phyloP scores from a whole-genome alignment of 2,113 vertebrate species.

The Chaenocephalus aceratus region DNA sequence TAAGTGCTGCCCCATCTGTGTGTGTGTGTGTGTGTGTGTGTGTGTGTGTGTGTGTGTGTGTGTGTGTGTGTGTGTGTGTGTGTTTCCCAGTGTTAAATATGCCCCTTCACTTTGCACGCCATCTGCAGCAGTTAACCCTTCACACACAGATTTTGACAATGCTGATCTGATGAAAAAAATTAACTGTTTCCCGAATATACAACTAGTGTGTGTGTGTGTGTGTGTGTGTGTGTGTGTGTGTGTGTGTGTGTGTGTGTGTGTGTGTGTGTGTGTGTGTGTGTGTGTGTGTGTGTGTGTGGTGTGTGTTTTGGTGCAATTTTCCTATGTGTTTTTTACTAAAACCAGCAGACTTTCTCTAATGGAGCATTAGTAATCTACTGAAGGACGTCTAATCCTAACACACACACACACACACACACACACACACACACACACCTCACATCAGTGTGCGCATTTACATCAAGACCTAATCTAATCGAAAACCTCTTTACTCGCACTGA shows the following conservation, averaged over 20 bases:
- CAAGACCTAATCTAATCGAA: conserved; percentile 67
- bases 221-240: neutral
- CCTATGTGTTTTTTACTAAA: neutral
- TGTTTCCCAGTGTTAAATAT: conserved; percentile 12
- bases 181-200: too few species aligned
- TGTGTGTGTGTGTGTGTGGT: neutral
- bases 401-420: neutral
- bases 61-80: neutral
- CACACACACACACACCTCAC: conserved; percentile 8
- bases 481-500: conserved; percentile 35
- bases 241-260: conserved; percentile 1
- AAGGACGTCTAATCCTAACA: conserved; percentile 43
- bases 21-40: neutral
- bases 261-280: conserved; percentile 1
- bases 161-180: too few species aligned
- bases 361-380: conserved; percentile 53
- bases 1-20: conserved; percentile 52
- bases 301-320: too few species aligned
- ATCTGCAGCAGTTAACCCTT: conserved; percentile 7
- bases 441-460: conserved; percentile 41
- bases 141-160: neutral
- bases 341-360: conserved; percentile 37
- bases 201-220: neutral
- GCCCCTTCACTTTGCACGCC: conserved; percentile 30
- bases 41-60: conserved; percentile 7